Evolutionary conservation across 2,888 invertebrate genomes (phyloP).

Genomic region (Yponomeuta evonymella): DNA sequence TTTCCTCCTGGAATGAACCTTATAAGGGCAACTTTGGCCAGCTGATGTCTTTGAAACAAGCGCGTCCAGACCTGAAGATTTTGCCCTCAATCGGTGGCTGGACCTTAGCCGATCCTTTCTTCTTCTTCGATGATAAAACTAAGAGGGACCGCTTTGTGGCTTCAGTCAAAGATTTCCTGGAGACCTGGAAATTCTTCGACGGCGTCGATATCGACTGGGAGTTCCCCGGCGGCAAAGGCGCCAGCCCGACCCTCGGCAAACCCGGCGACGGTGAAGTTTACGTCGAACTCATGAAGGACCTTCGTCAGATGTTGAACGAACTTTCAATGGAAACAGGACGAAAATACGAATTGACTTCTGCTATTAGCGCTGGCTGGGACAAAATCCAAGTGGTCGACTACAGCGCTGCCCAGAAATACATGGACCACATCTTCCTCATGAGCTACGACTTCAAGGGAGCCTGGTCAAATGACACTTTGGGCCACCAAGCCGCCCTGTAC

Average conservation of each 20-base stretch:
- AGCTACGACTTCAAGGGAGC: constrained; percentile 71
- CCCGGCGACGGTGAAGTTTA: constrained; percentile 63
- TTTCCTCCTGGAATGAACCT: constrained; percentile 68
- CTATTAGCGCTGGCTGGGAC: constrained; percentile 71
- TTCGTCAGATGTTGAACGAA: constrained; percentile 62
- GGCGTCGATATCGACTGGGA: constrained; percentile 72
- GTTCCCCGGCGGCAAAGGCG: constrained; percentile 70
- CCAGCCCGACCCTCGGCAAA: constrained; percentile 61
- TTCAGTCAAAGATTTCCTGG: constrained; percentile 65
- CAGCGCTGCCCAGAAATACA: constrained; percentile 62
- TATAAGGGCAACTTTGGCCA: constrained; percentile 72
- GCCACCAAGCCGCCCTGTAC: constrained; percentile 61
- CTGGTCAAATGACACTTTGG: constrained; percentile 66
- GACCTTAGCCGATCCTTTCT: constrained; percentile 70
- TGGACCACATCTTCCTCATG: constrained; percentile 71
- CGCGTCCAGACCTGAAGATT: constrained; percentile 62
- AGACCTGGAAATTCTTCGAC: constrained; percentile 71
- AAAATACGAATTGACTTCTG: constrained; percentile 67
- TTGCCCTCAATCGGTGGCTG: constrained; percentile 67
- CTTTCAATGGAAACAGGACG: constrained; percentile 57
- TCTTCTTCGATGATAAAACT: constrained; percentile 57
- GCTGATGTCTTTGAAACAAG: constrained; percentile 66
- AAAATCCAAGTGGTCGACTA: constrained; percentile 70
- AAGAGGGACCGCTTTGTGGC: constrained; percentile 62
- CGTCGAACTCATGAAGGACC: constrained; percentile 59